Evolutionary conservation across 1,140 invertebrate species (phyloP).

Genomic region (Drosophila tsacasi): DNA sequence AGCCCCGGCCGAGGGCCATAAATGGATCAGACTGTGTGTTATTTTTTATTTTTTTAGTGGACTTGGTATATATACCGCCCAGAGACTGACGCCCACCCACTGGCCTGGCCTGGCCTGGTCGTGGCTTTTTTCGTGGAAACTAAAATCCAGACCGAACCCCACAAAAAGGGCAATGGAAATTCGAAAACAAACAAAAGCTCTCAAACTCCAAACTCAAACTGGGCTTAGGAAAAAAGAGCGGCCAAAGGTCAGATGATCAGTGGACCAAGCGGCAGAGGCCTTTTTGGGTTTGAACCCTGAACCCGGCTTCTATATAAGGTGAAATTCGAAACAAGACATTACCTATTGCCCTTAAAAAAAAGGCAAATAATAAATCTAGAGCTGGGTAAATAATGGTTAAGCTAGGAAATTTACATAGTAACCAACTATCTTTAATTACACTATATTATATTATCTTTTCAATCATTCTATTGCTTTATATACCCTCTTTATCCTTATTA

Average conservation of each 20-base stretch:
- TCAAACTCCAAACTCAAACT: slow-evolving; percentile 14
- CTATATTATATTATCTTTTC: neutral
- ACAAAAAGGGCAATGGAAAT: slow-evolving; percentile 30
- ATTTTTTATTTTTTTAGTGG: neutral
- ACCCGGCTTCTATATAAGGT: neutral
- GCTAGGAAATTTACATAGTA: too few relatives aligned
- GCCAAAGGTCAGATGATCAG: slow-evolving; percentile 47
- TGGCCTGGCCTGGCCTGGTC: neutral
- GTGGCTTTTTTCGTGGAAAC: slow-evolving; percentile 8
- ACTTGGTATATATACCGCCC: neutral
- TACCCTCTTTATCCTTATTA: too few relatives aligned
- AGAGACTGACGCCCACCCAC: slow-evolving; percentile 6
- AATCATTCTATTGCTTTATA: neutral
- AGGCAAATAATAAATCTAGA: neutral
- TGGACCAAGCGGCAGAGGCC: slow-evolving; percentile 3
- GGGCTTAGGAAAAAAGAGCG: slow-evolving; percentile 14
- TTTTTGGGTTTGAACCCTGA: slow-evolving; percentile 4
- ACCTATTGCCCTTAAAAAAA: neutral
- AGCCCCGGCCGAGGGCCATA: slow-evolving; percentile 7
- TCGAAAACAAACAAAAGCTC: slow-evolving; percentile 19
- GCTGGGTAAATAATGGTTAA: neutral
- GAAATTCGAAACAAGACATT: neutral
- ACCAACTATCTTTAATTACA: neutral
- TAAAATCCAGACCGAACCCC: neutral
- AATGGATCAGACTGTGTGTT: slow-evolving; percentile 20